These are phyloP conservation scores for Zaprionus capensis DNA, from an alignment of 1,140 invertebrate species.

Conservation along the genomic window DNA sequence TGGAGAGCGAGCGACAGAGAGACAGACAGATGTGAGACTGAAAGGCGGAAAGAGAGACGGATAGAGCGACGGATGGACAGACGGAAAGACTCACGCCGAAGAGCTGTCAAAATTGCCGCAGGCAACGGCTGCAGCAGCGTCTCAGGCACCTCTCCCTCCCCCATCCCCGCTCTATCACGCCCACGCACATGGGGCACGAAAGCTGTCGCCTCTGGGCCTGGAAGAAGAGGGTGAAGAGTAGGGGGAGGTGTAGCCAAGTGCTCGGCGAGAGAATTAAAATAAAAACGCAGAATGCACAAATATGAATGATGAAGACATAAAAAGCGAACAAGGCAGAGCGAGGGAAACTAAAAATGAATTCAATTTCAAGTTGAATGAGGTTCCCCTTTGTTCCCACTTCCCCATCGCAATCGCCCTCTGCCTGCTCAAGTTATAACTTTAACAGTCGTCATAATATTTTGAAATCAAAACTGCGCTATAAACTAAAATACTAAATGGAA, in stretches of 20 bases:
- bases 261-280: constrained; percentile 65
- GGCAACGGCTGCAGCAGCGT: not conserved
- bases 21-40: constrained; percentile 21
- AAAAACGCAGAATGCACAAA: constrained; percentile 62
- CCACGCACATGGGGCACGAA: constrained; percentile 39
- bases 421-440: constrained; percentile 51
- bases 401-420: not conserved
- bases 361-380: constrained; percentile 63
- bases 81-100: constrained; percentile 39
- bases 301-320: constrained; percentile 74
- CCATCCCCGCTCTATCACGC: not conserved
- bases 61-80: constrained; percentile 16
- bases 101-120: constrained; percentile 64
- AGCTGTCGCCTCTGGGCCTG: constrained; percentile 25
- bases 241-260: constrained; percentile 32
- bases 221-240: constrained; percentile 30
- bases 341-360: constrained; percentile 49
- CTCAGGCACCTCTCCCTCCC: constrained; percentile 27
- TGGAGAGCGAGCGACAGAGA: constrained; percentile 10
- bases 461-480: constrained; percentile 71
- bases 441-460: constrained; percentile 74
- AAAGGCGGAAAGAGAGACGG: constrained; percentile 16
- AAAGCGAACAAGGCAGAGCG: constrained; percentile 12
- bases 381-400: constrained; percentile 1
- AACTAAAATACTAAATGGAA: constrained; percentile 61